phyloP scores from a whole-genome alignment of 2,888 invertebrate genomes.

The Drosophila buzzatii region DNA sequence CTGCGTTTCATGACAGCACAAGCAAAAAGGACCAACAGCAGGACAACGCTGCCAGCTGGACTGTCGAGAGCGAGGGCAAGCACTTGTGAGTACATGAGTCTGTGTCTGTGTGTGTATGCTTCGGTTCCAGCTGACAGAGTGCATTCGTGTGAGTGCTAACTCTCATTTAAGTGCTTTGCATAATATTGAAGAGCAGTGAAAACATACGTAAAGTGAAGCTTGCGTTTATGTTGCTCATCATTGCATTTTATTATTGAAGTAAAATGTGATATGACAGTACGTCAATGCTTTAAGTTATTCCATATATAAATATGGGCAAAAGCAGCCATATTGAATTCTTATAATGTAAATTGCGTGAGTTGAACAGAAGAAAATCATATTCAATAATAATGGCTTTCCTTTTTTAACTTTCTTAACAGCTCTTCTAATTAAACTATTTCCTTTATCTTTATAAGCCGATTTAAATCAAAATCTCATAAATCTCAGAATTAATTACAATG shows the following conservation, averaged over 20 bases:
- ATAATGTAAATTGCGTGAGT: neutral
- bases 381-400: too few species aligned
- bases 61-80: slow-evolving; percentile 18
- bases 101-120: slow-evolving; percentile 6
- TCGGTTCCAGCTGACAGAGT: slow-evolving; percentile 2
- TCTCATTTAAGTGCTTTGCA: slow-evolving; percentile 66
- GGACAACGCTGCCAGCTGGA: slow-evolving; percentile 16
- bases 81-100: slow-evolving; percentile 8
- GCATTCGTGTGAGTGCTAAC: slow-evolving; percentile 19
- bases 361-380: too few species aligned
- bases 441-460: neutral
- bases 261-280: neutral
- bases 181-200: slow-evolving; percentile 45
- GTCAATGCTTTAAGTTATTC: neutral
- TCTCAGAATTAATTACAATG: neutral
- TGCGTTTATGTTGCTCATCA: slow-evolving; percentile 1
- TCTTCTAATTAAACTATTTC: neutral
- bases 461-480: neutral
- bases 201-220: slow-evolving; percentile 22
- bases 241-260: neutral
- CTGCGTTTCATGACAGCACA: slow-evolving; percentile 60
- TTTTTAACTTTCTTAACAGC: too few species aligned
- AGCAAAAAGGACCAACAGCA: slow-evolving; percentile 18
- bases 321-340: neutral
- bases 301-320: neutral